Percentiles rank a stretch among this genome's conserved stretches.
Conservation (phyloP, 2,113 vertebrate genomes). For the Alethe castanea region DNA sequence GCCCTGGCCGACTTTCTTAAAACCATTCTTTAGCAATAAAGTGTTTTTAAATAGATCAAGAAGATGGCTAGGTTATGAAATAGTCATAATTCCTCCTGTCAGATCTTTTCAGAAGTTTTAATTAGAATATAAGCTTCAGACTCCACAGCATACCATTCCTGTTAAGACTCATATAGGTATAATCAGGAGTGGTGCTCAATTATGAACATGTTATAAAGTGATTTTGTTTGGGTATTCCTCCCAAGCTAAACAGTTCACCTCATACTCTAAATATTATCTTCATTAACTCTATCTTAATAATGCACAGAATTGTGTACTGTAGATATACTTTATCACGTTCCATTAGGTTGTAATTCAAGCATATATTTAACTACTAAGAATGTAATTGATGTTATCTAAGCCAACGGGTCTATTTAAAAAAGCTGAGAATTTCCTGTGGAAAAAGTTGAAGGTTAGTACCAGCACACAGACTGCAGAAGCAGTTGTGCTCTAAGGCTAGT, state of each 20-base stretch:
- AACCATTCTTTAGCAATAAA: background rate
- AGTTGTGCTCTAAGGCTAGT: background rate
- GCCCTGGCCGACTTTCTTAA: background rate
- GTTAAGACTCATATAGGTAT: background rate
- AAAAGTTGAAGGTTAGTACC: background rate
- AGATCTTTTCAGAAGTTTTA: slow-evolving; percentile 33
- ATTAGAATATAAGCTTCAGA: slow-evolving; percentile 16
- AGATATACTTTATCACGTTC: background rate
- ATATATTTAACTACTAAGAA: background rate
- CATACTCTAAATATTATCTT: background rate
- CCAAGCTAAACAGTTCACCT: background rate
- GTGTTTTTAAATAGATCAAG: background rate
- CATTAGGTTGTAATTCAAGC: background rate
- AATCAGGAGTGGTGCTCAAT: background rate
- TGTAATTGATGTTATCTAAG: background rate
- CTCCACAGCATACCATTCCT: background rate
- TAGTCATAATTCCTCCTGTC: background rate
- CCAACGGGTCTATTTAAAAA: background rate
- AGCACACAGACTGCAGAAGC: background rate
- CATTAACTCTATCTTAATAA: background rate
- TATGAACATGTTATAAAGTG: background rate
- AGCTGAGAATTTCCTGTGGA: background rate
- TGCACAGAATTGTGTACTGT: background rate
- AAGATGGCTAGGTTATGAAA: slow-evolving; percentile 7
- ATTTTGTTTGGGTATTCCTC: background rate